Evolutionary conservation across 2,113 vertebrate species (phyloP).

Genomic region (Eulemur macaco): DNA sequence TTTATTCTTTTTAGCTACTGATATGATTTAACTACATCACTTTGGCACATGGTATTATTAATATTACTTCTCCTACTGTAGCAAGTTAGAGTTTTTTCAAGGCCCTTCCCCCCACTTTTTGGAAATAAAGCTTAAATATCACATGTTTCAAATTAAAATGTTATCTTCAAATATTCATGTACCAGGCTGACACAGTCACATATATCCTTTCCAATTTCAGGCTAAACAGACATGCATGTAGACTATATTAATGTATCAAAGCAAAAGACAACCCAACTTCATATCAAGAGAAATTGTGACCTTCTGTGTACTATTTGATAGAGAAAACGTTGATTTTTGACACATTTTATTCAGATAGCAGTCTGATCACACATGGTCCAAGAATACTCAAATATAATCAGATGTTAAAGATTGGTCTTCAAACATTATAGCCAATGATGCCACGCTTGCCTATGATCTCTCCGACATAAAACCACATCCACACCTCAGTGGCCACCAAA

Average conservation of each 20-base stretch:
- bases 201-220: background rate
- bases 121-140: background rate
- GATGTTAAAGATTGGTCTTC: constrained; percentile 75
- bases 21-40: background rate
- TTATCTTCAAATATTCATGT: background rate
- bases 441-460: constrained; percentile 96
- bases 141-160: constrained; percentile 23
- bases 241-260: background rate
- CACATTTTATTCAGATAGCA: constrained; percentile 72
- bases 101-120: background rate
- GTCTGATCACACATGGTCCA: constrained; percentile 66
- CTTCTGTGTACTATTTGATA: background rate
- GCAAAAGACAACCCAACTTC: background rate
- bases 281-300: background rate
- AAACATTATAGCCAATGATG: constrained; percentile 94
- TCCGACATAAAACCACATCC: constrained; percentile 99
- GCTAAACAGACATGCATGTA: background rate
- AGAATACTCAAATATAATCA: constrained; percentile 36
- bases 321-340: constrained; percentile 61
- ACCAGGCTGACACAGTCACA: background rate
- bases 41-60: background rate
- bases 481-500: constrained; percentile 94
- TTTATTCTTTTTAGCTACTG: background rate
- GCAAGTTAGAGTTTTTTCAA: background rate
- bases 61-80: background rate